Conservation (phyloP, 2,113 vertebrate species). For the Prietella phreatophila region DNA sequence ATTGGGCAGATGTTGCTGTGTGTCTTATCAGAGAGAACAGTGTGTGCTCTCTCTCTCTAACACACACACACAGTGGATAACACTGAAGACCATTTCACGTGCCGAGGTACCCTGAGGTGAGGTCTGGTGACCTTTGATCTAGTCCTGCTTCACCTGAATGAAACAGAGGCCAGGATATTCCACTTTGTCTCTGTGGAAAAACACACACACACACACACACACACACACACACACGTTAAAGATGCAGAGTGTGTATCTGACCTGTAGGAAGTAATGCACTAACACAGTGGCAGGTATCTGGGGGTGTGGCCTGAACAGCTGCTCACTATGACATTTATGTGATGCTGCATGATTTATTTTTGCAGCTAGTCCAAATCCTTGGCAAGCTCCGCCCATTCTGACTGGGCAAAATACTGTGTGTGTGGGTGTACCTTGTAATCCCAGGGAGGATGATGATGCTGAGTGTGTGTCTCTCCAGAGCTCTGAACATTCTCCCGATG, state of each 20-base stretch:
- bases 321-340: not conserved
- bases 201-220: not conserved
- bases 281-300: not conserved
- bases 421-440: conserved; percentile 68
- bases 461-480: conserved; percentile 73
- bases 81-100: not conserved
- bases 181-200: conserved; percentile 39
- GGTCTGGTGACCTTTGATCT: not conserved
- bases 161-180: conserved; percentile 68
- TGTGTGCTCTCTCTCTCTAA: not conserved
- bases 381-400: not conserved
- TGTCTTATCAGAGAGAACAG: not conserved
- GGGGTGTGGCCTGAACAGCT: not conserved
- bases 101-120: not conserved
- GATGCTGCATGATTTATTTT: not conserved
- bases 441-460: conserved; percentile 81
- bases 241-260: not conserved
- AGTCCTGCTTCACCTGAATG: conserved; percentile 61
- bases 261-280: not conserved
- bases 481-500: conserved; percentile 76
- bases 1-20: not conserved
- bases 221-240: not conserved
- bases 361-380: too few species aligned
- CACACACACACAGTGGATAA: not conserved
- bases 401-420: not conserved